phyloP scores from a whole-genome alignment of 2,113 vertebrate genomes.

The Pelvicachromis taeniatus region DNA sequence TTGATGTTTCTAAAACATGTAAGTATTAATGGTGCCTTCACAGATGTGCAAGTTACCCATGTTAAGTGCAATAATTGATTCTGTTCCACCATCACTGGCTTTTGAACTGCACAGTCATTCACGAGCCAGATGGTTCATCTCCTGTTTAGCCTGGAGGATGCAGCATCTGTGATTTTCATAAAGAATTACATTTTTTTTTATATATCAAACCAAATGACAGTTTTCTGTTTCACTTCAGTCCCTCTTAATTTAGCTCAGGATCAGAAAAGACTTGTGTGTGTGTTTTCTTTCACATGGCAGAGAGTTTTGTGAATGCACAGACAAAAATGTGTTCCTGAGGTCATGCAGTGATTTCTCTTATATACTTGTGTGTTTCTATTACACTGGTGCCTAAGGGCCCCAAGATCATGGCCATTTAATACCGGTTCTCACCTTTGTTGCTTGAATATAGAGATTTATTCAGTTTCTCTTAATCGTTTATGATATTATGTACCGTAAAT shows the following conservation, averaged over 20 bases:
- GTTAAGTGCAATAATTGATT: not conserved
- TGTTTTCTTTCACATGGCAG: not conserved
- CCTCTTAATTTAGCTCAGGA: not conserved
- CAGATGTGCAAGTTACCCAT: not conserved
- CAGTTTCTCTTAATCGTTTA: not conserved
- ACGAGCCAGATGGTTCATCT: not conserved
- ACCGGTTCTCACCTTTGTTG: not conserved
- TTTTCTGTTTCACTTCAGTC: not conserved
- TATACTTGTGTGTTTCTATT: not conserved
- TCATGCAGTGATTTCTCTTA: not conserved
- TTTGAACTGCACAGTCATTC: not conserved
- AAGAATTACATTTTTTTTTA: not conserved
- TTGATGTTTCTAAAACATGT: not conserved
- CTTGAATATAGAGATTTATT: not conserved
- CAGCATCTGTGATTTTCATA: not conserved
- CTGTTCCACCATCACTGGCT: not conserved
- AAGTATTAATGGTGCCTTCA: not conserved
- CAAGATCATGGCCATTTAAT: not conserved
- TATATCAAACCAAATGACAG: not conserved
- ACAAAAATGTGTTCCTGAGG: not conserved
- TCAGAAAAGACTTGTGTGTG: not conserved
- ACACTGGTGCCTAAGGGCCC: not conserved
- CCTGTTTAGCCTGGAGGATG: not conserved
- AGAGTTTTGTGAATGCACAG: not conserved
- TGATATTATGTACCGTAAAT: not conserved